Base-by-base conservation (phyloP, 2,888 invertebrate genomes). In the Catocala nupta region DNA sequence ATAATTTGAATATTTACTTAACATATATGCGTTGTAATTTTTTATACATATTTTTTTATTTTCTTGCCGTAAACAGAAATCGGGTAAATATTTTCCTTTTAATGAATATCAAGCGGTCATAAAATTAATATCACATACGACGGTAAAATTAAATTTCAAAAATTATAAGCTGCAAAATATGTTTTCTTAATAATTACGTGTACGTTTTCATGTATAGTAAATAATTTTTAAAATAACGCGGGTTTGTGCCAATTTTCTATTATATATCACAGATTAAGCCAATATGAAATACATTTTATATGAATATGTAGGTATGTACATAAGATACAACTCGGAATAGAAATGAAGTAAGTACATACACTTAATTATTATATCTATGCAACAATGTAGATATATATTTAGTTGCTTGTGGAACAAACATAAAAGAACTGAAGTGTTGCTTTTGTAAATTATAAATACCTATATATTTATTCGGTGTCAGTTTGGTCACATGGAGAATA, bases 241-340 rank as follows among this genome's bases (percentile, higher is more conserved):
- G 78, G 77, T 80, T 84, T 85, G 86, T 86, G 86, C 84, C 80
- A 82, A 84, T 77, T 81, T 72, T 86, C 82, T 86, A 87, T 85
- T 82, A 82, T 84, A 85, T 90, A 92, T 92, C 92, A 92, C 92
- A 92, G 92, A 90, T 91, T 85, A 92, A 92, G 92, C 91, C 90
- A 89, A 90, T 89, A 86, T 85, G 88, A 83, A 86, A 80, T 83
- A 77, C 54, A 77, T 61, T 70, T 68, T 73, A 71, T 68, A 73
- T 68, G 70, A 71, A 75, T 76, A 75, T 71, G 69, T 2, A 16
- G 2, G 2, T 78, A 77, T 75, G 54, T 77, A 77, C 77, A 77
- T 16, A 75, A 71, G 72, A 66, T 68, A 61, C 60, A 76, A 74
- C 76, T 80, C 84, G 84, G 84, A 85, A 88, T 87, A 80, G 71